These are phyloP conservation scores for Brachionus paranguensis DNA, from an alignment of 1,140 invertebrate species.

Conservation along the genomic window DNA sequence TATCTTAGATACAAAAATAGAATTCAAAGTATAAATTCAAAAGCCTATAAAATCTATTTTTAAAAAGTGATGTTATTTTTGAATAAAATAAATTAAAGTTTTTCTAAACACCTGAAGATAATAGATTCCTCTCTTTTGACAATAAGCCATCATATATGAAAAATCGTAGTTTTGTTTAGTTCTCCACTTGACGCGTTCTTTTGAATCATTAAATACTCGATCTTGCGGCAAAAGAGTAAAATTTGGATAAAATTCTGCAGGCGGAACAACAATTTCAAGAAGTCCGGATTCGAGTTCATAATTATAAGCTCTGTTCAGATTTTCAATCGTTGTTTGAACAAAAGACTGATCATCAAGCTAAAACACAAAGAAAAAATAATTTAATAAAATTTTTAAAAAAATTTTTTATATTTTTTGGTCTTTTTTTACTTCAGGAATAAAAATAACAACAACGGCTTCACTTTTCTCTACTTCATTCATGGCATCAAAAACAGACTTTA, in stretches of 20 bases:
- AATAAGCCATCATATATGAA: conserved; percentile 74
- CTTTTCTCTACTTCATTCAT: conserved; percentile 70
- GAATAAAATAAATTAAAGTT: neutral
- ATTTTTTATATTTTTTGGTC: neutral
- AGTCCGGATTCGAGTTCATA: conserved; percentile 70
- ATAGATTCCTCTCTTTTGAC: conserved; percentile 10
- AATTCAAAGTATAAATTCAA: too few species aligned
- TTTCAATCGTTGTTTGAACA: conserved; percentile 49
- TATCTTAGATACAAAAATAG: too few species aligned
- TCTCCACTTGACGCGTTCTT: conserved; percentile 79
- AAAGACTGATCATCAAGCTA: conserved; percentile 54
- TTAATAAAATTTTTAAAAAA: neutral
- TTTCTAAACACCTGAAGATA: conserved; percentile 18
- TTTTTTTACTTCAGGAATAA: conserved; percentile 69
- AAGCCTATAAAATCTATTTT: too few species aligned
- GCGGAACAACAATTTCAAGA: conserved; percentile 80
- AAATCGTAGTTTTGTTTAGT: conserved; percentile 95
- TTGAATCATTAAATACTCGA: conserved; percentile 76
- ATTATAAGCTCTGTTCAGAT: conserved; percentile 69
- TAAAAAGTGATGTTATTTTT: too few species aligned
- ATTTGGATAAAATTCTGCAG: conserved; percentile 79
- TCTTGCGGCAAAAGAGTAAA: conserved; percentile 64
- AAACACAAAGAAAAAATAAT: conserved; percentile 42
- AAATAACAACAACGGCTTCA: conserved; percentile 78
- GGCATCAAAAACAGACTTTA: conserved; percentile 76